These are phyloP conservation scores for Petrocephalus zakoni DNA, from an alignment of 2,113 vertebrate genomes.

Conservation along the genomic window DNA sequence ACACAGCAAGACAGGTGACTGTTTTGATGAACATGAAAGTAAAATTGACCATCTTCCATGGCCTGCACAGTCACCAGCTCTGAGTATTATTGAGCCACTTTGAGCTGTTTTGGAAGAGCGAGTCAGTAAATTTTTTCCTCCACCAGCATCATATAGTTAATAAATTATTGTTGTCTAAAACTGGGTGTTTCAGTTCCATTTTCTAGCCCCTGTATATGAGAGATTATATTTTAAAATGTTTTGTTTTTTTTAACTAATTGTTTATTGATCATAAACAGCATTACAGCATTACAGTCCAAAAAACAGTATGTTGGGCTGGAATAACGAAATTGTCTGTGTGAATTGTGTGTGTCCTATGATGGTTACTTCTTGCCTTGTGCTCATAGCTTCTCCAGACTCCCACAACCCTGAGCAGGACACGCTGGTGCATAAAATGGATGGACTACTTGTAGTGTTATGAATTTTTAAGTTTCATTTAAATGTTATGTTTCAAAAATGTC, in stretches of 20 bases:
- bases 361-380: too few species aligned
- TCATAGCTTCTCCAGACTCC: too few species aligned
- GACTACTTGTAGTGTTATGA: too few species aligned
- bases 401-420: too few species aligned
- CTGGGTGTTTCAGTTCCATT: not conserved
- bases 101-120: not conserved
- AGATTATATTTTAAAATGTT: conserved; percentile 20
- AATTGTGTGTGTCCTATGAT: too few species aligned
- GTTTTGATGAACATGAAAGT: not conserved
- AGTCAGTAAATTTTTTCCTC: not conserved
- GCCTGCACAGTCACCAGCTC: not conserved
- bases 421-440: too few species aligned
- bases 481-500: too few species aligned
- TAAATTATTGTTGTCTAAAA: not conserved
- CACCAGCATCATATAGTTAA: not conserved
- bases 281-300: too few species aligned
- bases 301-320: too few species aligned
- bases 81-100: not conserved
- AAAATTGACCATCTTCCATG: not conserved
- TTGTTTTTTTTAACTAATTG: conserved; percentile 22
- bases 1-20: not conserved
- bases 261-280: not conserved
- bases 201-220: not conserved
- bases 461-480: too few species aligned
- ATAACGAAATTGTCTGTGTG: too few species aligned